Evolutionary conservation across 2,797 vertebrate species (phyloP), one percentile per base, ranked within the genome.

Genomic region (Leuciscus waleckii): DNA sequence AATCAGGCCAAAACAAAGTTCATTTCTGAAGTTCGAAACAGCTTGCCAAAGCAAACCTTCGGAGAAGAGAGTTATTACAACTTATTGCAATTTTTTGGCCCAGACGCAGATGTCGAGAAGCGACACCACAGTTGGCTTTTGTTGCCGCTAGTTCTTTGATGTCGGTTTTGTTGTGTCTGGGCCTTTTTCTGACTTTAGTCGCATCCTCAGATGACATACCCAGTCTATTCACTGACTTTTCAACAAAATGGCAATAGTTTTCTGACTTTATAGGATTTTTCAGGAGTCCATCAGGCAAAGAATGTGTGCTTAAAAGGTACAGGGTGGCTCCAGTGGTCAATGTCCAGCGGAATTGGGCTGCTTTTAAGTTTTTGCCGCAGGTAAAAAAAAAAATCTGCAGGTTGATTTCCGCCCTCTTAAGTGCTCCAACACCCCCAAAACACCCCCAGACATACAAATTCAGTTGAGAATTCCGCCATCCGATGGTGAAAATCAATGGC

Each of bases 161-260:
- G 54, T 41, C 16, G 29, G 35, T 41, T 77, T 61, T 14, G 35
- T 58, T 58, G 35, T 58, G 32, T 77, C 35, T 77, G 75, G 23
- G 23, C 35, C 4, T 19, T 61, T 17, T n/a, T n/a, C 37, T 63
- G 76, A 78, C 23, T 43, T 5, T 11, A 63, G 76, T 78, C 2
- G 5, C 8, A 61, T n/a, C 37, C 37, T 65, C 41, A 67, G 41
- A 79, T 35, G 26, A 29, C 19, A 63, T 26, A 61, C 9, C 9
- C 19, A 67, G 41, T 35, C 61, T 35, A 79, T 79, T 67, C 78
- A 67, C 41, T 49, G 29, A 79, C 61, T 23, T 32, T 49, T 49
- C 2, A 2, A 67, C n/a, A 79, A 65, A 79, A 67, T 67, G 39
- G 41, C 17, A 32, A 46, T 3, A 5, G 26, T 0, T 78, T 78